These are phyloP conservation scores for Branchipolynoe longqiensis DNA, from an alignment of 2,888 invertebrate species.

Conservation along the genomic window DNA sequence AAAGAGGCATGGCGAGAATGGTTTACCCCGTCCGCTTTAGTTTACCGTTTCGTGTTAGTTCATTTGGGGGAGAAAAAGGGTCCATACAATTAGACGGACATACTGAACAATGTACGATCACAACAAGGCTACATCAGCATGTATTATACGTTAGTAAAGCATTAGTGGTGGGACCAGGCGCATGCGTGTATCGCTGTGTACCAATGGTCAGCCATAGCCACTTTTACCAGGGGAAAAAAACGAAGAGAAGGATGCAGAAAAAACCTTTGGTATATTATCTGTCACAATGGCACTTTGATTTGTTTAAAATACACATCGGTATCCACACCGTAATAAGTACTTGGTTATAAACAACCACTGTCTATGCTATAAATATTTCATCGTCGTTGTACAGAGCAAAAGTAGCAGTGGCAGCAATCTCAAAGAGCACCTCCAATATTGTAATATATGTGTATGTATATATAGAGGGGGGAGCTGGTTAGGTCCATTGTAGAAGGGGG, in stretches of 20 bases:
- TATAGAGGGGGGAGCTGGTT: too few relatives aligned
- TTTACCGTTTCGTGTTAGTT: neutral
- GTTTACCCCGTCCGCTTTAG: neutral
- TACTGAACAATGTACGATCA: constrained; percentile 52
- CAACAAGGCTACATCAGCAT: constrained; percentile 48
- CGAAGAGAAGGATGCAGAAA: too few relatives aligned
- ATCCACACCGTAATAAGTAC: constrained; percentile 28
- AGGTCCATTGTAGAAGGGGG: too few relatives aligned
- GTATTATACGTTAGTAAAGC: constrained; percentile 54
- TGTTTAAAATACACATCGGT: constrained; percentile 41
- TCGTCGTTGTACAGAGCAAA: constrained; percentile 6
- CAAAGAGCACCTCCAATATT: neutral
- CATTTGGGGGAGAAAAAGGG: neutral
- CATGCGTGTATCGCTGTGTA: neutral
- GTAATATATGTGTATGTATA: too few relatives aligned
- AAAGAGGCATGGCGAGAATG: constrained; percentile 23
- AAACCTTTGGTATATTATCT: constrained; percentile 58
- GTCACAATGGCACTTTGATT: constrained; percentile 60
- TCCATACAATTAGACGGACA: constrained; percentile 54
- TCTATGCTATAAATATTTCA: neutral
- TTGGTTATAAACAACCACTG: neutral
- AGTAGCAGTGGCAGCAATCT: constrained; percentile 12
- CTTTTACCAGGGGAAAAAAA: constrained; percentile 47
- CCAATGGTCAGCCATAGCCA: constrained; percentile 40
- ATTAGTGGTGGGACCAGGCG: constrained; percentile 35